Evolutionary conservation across 2,888 invertebrate species (phyloP), one percentile per base, ranked within the genome.

Genomic region (Bellardia pandia): DNA sequence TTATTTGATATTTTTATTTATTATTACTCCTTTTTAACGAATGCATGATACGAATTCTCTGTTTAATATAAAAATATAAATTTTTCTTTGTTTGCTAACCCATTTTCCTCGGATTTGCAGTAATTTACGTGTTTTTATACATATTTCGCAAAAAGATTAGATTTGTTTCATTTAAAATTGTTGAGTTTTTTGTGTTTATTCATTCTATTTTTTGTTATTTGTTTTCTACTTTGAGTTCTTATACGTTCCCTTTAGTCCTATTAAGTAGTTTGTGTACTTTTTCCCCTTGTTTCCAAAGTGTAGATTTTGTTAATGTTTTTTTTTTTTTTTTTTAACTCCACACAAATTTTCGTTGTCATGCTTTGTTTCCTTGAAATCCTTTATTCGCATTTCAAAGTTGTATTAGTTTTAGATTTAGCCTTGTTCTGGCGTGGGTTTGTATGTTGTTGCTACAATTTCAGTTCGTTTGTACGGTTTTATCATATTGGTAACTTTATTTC

Each of bases 401-500:
- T 53, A 53, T 71, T 11, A 40, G 72, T 30, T 53, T 48, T 64
- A 56, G 68, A 13, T 74, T 33, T 66, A 66, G 56, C 71, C 79
- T 64, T 53, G 56, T 66, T 45, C 7, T 45, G 23, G 8, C 1
- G 7, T 42, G 9, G 6, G 33, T 30, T 40, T 42, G 40, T 62
- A 11, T 51, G 23, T 45, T 74, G 56, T 66, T 79, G 69, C 60
- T 60, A 78, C 45, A 58, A 58, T 79, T 51, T 79, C 40, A 60
- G 5, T 37, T 53, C n/a, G 30, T 72, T 80, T 71, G 77, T 85
- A 86, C 79, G 64, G 71, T 40, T 88, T 91, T 91, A 90, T 89
- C 90, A 88, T 88, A 90, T 90, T 91, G 90, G 89, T 88, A 85
- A 88, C 89, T 89, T 89, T 90, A 89, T 90, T 76, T 53, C 45